Conservation (phyloP, 2,888 invertebrate genomes). For the Drosophila austrosaltans region DNA sequence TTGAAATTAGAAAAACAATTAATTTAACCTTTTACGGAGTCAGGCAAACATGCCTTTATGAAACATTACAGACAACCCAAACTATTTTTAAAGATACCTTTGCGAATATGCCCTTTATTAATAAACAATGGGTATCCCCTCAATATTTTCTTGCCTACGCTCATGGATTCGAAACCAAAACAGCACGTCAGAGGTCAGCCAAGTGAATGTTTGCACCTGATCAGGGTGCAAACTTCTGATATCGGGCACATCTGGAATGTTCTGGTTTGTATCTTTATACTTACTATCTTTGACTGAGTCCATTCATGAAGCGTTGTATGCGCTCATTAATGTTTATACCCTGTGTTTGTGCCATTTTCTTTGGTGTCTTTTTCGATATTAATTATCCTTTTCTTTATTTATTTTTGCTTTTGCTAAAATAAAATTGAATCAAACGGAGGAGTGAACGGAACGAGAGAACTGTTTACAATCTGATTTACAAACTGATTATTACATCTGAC, state of each 20-base stretch:
- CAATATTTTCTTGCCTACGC: background rate
- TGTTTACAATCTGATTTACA: constrained; percentile 16
- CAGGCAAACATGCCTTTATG: background rate
- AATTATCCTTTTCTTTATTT: constrained; percentile 9
- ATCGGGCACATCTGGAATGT: background rate
- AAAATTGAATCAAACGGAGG: constrained; percentile 68
- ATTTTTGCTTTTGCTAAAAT: constrained; percentile 15
- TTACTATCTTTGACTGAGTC: constrained; percentile 81
- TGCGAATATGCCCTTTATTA: background rate
- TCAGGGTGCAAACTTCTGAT: background rate
- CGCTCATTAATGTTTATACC: constrained; percentile 63
- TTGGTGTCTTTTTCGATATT: constrained; percentile 30
- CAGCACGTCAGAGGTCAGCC: constrained; percentile 64
- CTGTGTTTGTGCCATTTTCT: constrained; percentile 64
- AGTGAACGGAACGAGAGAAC: constrained; percentile 47
- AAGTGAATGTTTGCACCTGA: constrained; percentile 17
- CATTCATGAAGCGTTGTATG: constrained; percentile 77
- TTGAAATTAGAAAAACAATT: background rate
- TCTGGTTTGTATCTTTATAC: constrained; percentile 48
- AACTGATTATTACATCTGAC: constrained; percentile 42
- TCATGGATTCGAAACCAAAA: constrained; percentile 35
- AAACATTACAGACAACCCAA: too few relatives aligned
- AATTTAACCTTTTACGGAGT: background rate
- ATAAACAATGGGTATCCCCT: background rate
- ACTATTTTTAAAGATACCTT: too few relatives aligned